Evolutionary conservation across 2,797 vertebrate species (phyloP), one percentile per base, ranked within the genome.

Genomic region (Clarias pachynema): DNA sequence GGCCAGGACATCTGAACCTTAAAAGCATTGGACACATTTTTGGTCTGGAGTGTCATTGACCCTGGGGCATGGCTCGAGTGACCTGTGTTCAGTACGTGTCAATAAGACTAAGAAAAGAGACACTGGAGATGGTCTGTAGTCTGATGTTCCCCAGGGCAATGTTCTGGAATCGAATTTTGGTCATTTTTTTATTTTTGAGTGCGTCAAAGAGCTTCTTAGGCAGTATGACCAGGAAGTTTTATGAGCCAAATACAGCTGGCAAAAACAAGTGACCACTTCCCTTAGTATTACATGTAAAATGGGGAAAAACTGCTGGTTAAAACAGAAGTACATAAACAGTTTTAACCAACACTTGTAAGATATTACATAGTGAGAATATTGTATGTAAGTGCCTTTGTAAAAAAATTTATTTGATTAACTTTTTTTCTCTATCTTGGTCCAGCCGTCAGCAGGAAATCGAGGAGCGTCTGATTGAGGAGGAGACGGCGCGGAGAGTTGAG

Each of bases 391-490:
- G 1, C 1, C 24, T 24, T 1, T 72, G 18, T 72, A 10, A 16
- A 16, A 15, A 31, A 1, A 56, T 37, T 7, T 40, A 40, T 37
- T 37, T 37, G 4, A 37, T 37, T 63, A 6, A 44, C 9, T 49
- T 10, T 49, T 49, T 49, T 10, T 31, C 18, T 12, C n/a, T 65
- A 3, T 44, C 34, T 20, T 10, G 8, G 0, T 74, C 16, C 87
- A 99, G 98, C 86, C 97, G 98, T 74, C 98, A 99, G 89, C 97
- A 97, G 95, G 98, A 99, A 96, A 99, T 99, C 77, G 98, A 99
- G 95, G 98, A 99, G 94, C 98, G 99, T 90, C 96, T 99, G 91
- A 99, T 99, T 74, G 98, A 99, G 91, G 98, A 99, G 95, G 98
- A 99, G 95, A 99, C 98, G 24, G 98, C 98, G 2, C 95, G 98